Percentiles rank a stretch among this genome's conserved stretches.
Conservation (phyloP, 1,140 invertebrate species). For the Apis laboriosa region DNA sequence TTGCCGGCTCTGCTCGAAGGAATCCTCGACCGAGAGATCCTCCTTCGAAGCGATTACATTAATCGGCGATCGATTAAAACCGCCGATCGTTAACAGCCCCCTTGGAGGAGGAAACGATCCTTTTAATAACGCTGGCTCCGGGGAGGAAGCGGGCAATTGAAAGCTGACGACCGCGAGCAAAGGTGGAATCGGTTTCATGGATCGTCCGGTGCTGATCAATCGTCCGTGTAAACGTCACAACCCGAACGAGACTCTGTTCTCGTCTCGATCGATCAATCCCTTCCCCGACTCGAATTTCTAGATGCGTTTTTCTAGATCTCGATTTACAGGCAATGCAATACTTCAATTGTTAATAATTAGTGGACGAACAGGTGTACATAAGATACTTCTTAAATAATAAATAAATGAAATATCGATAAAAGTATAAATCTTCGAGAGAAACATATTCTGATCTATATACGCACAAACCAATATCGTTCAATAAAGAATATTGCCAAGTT, state of each 20-base stretch:
- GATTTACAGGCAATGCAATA: too few relatives aligned
- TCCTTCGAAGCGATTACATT: not conserved
- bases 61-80: slow-evolving; percentile 7
- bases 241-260: too few relatives aligned
- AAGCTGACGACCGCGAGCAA: slow-evolving; percentile 10
- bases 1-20: not conserved
- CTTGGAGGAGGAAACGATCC: not conserved
- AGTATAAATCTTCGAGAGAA: too few relatives aligned
- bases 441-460: too few relatives aligned
- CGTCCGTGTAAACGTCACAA: not conserved
- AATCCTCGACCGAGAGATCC: not conserved
- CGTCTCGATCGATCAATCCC: not conserved
- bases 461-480: too few relatives aligned
- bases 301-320: not conserved
- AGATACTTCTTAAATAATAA: too few relatives aligned
- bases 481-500: too few relatives aligned
- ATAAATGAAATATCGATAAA: too few relatives aligned
- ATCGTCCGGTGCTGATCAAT: not conserved
- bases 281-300: too few relatives aligned
- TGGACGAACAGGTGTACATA: too few relatives aligned
- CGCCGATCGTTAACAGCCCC: not conserved
- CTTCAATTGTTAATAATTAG: too few relatives aligned
- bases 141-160: not conserved
- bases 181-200: not conserved
- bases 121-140: slow-evolving; percentile 2